These are phyloP conservation scores for Neosalanx taihuensis DNA, from an alignment of 2,797 vertebrate species.

Conservation along the genomic window DNA sequence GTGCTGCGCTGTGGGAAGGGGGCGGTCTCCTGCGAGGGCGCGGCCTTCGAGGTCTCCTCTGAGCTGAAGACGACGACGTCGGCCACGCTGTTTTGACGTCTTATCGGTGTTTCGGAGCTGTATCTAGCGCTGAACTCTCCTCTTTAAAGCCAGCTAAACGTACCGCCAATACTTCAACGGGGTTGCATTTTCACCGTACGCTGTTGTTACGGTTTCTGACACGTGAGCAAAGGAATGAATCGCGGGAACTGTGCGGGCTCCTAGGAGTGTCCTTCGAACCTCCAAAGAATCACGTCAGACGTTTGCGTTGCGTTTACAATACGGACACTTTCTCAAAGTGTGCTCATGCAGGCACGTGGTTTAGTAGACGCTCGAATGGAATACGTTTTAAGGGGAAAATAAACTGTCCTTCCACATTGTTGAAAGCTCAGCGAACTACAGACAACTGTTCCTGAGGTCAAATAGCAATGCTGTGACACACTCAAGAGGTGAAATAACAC, in stretches of 20 bases:
- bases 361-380: not conserved
- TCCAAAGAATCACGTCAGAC: conserved; percentile 8
- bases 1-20: conserved; percentile 23
- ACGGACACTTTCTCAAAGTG: conserved; percentile 23
- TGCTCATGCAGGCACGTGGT: conserved; percentile 16
- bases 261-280: conserved; percentile 1
- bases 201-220: too few relatives aligned
- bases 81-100: not conserved
- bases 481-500: conserved; percentile 42
- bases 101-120: not conserved
- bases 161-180: too few relatives aligned
- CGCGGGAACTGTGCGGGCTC: not conserved
- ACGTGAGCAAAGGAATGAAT: too few relatives aligned
- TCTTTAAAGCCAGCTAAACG: too few relatives aligned
- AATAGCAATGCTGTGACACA: conserved; percentile 27
- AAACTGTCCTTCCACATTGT: conserved; percentile 17
- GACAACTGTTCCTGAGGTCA: conserved; percentile 31
- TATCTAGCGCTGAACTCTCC: too few relatives aligned
- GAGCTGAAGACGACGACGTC: not conserved
- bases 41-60: conserved; percentile 38
- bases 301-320: conserved; percentile 21
- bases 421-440: conserved; percentile 52
- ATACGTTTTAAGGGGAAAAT: conserved; percentile 10
- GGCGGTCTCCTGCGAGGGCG: conserved; percentile 35
- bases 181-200: too few relatives aligned